phyloP scores from a whole-genome alignment of 2,797 vertebrate species.

The Protosalanx chinensis region DNA sequence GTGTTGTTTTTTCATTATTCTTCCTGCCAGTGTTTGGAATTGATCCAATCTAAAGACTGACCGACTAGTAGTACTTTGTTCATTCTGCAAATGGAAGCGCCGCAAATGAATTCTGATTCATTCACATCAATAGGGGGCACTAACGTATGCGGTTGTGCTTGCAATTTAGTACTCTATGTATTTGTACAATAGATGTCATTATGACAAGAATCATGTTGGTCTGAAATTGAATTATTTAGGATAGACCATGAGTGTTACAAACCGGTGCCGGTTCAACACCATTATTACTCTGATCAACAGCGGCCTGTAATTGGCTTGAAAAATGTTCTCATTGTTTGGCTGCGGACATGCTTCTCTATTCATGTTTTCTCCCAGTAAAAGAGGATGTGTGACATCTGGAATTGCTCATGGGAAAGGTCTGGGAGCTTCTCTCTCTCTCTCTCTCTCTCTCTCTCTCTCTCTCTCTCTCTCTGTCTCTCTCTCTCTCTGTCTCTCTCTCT shows the following conservation, averaged over 20 bases:
- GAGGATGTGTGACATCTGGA: constrained; percentile 31
- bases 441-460: constrained; percentile 6
- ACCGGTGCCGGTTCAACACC: not conserved
- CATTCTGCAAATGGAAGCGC: too few species aligned
- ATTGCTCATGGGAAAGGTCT: constrained; percentile 10
- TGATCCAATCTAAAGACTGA: not conserved
- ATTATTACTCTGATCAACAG: not conserved
- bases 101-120: not conserved
- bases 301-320: not conserved
- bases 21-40: not conserved
- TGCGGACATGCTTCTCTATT: not conserved
- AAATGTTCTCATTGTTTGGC: not conserved
- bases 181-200: not conserved
- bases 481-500: constrained; percentile 11
- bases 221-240: too few species aligned
- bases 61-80: not conserved
- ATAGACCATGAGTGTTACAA: not conserved
- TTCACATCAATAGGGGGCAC: constrained; percentile 6
- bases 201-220: not conserved
- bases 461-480: constrained; percentile 5
- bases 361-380: constrained; percentile 9
- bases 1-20: constrained; percentile 18
- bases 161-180: not conserved
- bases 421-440: constrained; percentile 4
- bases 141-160: not conserved